A percentile compares a stretch with the other conserved stretches of the same genome.
phyloP scores from a whole-genome alignment of 2,113 vertebrate species.

The Phycodurus eques region DNA sequence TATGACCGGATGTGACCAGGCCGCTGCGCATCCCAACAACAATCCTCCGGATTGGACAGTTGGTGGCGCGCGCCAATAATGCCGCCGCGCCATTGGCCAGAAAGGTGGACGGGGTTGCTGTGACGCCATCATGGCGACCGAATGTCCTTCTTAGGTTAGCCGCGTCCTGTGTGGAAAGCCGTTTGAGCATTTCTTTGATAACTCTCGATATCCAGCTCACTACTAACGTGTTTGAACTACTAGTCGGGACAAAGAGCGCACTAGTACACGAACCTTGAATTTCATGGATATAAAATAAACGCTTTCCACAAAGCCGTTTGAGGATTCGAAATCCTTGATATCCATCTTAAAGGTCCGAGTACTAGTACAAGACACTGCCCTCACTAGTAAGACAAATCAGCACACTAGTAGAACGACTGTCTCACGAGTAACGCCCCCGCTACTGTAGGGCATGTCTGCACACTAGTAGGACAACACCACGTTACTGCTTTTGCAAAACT shows the following conservation, averaged over 20 bases:
- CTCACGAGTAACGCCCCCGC: no score
- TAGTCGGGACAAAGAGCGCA: neutral
- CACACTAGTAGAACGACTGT: no score
- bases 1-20: slow-evolving; percentile 63
- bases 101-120: neutral
- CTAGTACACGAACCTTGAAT: neutral
- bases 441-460: no score
- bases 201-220: neutral
- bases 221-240: no score
- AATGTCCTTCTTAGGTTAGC: slow-evolving; percentile 2
- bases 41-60: slow-evolving; percentile 17
- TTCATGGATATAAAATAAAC: no score
- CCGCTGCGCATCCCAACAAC: neutral
- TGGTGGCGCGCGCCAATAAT: accelerated
- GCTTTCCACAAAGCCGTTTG: no score
- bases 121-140: slow-evolving; percentile 11
- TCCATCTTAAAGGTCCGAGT: no score
- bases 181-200: neutral
- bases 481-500: no score
- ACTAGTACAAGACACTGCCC: no score
- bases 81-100: slow-evolving; percentile 3
- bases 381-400: no score
- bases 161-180: neutral
- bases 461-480: no score
- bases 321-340: no score